A percentile compares a stretch with the other conserved stretches of the same genome.
Conservation (phyloP, 92 coral and sea anemone species). For the Actinernus sp. region DNA sequence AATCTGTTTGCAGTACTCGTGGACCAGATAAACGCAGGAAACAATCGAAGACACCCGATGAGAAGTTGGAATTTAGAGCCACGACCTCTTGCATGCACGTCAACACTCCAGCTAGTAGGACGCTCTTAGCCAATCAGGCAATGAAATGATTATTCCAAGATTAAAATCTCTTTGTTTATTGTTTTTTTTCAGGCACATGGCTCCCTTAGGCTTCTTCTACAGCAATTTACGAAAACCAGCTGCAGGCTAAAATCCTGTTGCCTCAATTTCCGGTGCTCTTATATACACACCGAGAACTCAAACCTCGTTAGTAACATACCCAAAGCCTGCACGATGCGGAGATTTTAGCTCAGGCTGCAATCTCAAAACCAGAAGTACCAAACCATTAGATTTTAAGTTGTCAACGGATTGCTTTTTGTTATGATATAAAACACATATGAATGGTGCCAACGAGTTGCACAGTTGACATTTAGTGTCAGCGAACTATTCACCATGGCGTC, state of each 20-base stretch:
- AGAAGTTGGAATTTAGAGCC: constrained; percentile 49
- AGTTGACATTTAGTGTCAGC: constrained; percentile 23
- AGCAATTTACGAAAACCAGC: too few relatives aligned
- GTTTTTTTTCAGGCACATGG: constrained; percentile 19
- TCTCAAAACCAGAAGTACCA: too few relatives aligned
- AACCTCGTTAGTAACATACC: background rate
- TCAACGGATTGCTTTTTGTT: background rate
- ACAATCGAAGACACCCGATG: constrained; percentile 46
- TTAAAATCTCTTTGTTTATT: constrained; percentile 49
- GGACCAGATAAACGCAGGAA: constrained; percentile 71
- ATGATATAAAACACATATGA: background rate
- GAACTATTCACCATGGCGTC: constrained; percentile 4
- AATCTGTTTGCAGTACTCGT: constrained; percentile 75
- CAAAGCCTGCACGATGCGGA: background rate
- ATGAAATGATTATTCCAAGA: constrained; percentile 11
- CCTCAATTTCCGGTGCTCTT: too few relatives aligned
- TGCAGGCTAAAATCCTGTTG: too few relatives aligned
- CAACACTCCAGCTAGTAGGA: constrained; percentile 12
- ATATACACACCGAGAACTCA: background rate
- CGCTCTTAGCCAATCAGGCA: constrained; percentile 17
- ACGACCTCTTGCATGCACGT: constrained; percentile 23
- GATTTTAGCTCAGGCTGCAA: too few relatives aligned
- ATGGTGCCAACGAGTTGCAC: constrained; percentile 33
- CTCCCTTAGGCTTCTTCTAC: too few relatives aligned
- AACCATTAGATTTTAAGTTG: background rate